Base-by-base conservation (phyloP, 1,140 invertebrate genomes). In the Neodiprion pinetum region DNA sequence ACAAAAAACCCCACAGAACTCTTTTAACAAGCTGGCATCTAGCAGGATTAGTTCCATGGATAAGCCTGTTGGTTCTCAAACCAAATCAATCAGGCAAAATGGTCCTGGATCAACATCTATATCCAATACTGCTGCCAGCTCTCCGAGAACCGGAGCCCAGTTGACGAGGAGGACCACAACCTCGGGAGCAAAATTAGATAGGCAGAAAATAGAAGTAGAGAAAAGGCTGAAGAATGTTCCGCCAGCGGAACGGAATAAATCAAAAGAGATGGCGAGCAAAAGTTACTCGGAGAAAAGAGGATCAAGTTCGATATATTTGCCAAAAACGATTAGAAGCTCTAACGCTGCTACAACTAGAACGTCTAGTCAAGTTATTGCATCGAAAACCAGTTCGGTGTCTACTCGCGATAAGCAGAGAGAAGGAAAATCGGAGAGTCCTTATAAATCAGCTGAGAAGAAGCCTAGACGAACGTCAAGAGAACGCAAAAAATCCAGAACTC, bases 281-380 rank as follows among this genome's bases (percentile, higher is more conserved):
- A 40, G 65, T 40, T 75, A 79, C 48, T 70, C 75, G 21, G 84
- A 86, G 40, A 86, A 83, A 65, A 79, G 84, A 76, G 84, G 82
- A 23, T 10, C 61, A 0, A 86, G 81, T 75, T 81, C 81, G 7
- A 75, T 83, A 76, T 85, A 79, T 47, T 48, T 83, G 70, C 81
- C 85, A 7, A 80, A 81, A 72, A 73, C 80, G 9, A n/a, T 71
- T 10, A 76, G 47, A 48, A 75, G 81, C 79, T 48, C 17, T 0
- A 40, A 21, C 67, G 76, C 10, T 79, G 72, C 70, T 10, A 40
- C 70, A 7, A 71, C 8, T 50, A 48, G 76, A 74, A 75, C 28
- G 47, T 17, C 23, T 21, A 7, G 53, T 66, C 23, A 76, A 72
- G 21, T 67, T 50, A 14, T 28, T 5, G 1, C 17, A 1, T 11